Evolutionary conservation across 2,113 vertebrate genomes (phyloP).

Genomic region (Malurus elegans): DNA sequence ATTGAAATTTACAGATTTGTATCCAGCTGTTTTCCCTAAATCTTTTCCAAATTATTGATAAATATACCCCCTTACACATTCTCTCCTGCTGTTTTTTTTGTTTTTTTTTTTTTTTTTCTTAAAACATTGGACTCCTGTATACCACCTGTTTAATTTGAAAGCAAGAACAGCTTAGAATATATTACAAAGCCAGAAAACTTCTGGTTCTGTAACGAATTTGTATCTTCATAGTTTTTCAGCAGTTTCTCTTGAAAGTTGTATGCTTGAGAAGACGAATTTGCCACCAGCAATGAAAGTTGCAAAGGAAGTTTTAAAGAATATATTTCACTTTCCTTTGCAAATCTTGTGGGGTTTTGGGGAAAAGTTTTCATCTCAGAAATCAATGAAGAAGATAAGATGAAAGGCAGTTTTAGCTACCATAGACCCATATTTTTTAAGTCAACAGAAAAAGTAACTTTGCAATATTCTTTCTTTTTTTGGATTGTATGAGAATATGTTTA

Average conservation of each 20-base stretch:
- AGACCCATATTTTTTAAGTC: background rate
- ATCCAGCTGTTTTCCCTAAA: background rate
- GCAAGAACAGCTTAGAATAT: background rate
- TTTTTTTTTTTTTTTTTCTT: background rate
- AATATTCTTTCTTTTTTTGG: background rate
- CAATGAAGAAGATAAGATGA: background rate
- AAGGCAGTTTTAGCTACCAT: background rate
- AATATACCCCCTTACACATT: background rate
- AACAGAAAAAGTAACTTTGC: background rate
- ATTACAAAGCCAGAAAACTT: background rate
- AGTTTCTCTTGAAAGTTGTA: background rate
- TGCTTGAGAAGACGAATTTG: background rate
- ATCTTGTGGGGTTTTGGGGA: background rate
- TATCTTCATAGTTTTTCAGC: background rate
- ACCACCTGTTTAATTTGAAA: background rate
- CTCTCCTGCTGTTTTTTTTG: too few species aligned
- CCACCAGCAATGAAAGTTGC: background rate
- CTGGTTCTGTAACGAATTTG: background rate
- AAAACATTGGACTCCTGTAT: background rate
- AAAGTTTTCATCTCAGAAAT: background rate
- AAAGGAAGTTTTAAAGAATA: background rate
- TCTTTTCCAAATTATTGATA: background rate
- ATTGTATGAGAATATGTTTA: background rate
- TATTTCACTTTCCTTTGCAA: background rate
- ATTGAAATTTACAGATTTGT: background rate